Evolutionary conservation across 1,140 invertebrate genomes (phyloP).

Genomic region (Sycobia sp.): DNA sequence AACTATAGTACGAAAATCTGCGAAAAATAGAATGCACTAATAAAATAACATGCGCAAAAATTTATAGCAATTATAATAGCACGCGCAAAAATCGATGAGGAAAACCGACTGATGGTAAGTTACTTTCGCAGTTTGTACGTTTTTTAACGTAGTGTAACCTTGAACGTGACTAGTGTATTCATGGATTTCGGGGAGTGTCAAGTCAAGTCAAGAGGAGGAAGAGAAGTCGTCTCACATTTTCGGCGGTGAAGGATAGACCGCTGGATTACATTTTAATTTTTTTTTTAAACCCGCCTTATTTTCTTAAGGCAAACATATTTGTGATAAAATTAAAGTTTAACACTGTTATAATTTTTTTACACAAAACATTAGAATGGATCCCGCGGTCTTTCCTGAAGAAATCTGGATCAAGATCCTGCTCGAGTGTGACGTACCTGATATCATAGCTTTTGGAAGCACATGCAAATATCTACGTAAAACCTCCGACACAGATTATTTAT

Average conservation of each 20-base stretch:
- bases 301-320: too few relatives aligned
- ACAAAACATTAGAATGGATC: conserved; percentile 56
- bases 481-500: conserved; percentile 58
- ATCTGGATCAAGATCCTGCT: conserved; percentile 62
- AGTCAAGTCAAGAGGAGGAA: too few relatives aligned
- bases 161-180: conserved; percentile 60
- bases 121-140: conserved; percentile 25
- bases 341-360: conserved; percentile 1
- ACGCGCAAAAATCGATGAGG: too few relatives aligned
- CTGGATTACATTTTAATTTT: conserved; percentile 35
- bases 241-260: conserved; percentile 33
- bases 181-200: conserved; percentile 54
- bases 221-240: background rate
- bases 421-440: conserved; percentile 61
- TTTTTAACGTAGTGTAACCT: conserved; percentile 50
- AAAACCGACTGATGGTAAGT: conserved; percentile 26
- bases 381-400: conserved; percentile 59
- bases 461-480: conserved; percentile 61
- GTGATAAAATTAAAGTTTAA: too few relatives aligned
- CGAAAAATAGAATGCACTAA: too few relatives aligned
- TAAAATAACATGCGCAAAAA: too few relatives aligned
- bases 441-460: conserved; percentile 59
- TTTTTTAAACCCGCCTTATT: too few relatives aligned
- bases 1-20: too few relatives aligned
- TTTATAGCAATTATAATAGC: too few relatives aligned